phyloP scores from a whole-genome alignment of 2,888 invertebrate species.

The Drosophila kuntzei region DNA sequence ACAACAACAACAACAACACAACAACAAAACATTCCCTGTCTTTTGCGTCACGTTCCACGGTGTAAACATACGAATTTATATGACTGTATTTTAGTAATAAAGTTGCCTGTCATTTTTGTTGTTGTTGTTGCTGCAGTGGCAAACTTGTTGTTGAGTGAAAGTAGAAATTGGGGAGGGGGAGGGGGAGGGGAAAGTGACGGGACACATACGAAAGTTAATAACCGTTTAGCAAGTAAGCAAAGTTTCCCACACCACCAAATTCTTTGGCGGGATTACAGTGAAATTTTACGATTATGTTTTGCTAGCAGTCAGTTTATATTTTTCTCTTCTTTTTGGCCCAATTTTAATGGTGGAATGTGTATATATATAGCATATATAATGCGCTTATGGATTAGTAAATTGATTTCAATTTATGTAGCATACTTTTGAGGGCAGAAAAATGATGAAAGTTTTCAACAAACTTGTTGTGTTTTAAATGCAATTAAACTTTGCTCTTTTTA shows the following conservation, averaged over 20 bases:
- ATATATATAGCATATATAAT: slow-evolving; percentile 29
- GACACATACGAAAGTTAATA: slow-evolving; percentile 77
- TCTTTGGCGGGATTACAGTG: slow-evolving; percentile 51
- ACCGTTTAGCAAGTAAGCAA: slow-evolving; percentile 72
- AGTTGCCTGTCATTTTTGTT: slow-evolving; percentile 64
- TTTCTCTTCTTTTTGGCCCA: neutral
- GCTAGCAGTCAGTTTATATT: slow-evolving; percentile 49
- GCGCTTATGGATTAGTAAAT: slow-evolving; percentile 57
- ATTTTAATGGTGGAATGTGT: no score
- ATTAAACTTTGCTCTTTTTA: neutral
- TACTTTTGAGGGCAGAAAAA: slow-evolving; percentile 8
- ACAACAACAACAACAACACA: slow-evolving; percentile 11
- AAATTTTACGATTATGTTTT: slow-evolving; percentile 62
- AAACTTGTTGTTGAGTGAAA: slow-evolving; percentile 5
- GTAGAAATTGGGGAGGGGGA: neutral
- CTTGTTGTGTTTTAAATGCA: neutral
- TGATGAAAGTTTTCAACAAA: neutral
- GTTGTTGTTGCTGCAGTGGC: slow-evolving; percentile 20
- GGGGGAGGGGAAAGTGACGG: slow-evolving; percentile 1
- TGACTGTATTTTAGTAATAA: slow-evolving; percentile 76
- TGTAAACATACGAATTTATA: slow-evolving; percentile 74
- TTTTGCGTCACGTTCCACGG: slow-evolving; percentile 50
- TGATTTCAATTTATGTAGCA: slow-evolving; percentile 47
- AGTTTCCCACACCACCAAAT: slow-evolving; percentile 39
- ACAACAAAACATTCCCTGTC: slow-evolving; percentile 21